Evolutionary conservation across 1,140 invertebrate genomes (phyloP), one percentile per base, ranked within the genome.

Genomic region (Cydia splendana): DNA sequence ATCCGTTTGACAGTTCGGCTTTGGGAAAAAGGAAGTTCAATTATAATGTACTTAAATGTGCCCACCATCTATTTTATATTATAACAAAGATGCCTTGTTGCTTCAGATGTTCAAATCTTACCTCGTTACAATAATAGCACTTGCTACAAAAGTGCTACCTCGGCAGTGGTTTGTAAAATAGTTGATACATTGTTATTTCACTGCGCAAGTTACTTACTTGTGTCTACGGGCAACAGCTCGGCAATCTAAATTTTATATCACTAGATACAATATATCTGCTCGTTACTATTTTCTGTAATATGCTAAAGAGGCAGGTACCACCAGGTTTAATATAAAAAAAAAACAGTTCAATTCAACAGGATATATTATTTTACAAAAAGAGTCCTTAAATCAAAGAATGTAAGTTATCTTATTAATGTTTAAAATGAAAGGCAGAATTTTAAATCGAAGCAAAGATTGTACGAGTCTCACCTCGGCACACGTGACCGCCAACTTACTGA

Each of bases 401-500:
- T 5, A 34, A 6, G 24, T 4, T 30, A 34, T 34, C 34, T 2
- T 34, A 34, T 30, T 30, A 34, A 34, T 6, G 34, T 10, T 18
- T 18, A n/a, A 57, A 57, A 18, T 13, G n/a, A 4, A 9, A 5
- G 53, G 53, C 53, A 57, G 6, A 62, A 24, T 24, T 62, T 12
- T 7, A 24, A 62, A 24, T 62, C 20, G 20, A 24, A 62, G 57
- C 12, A 62, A 10, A 24, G 7, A 62, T 62, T 38, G 15, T 38
- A 30, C n/a, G n/a, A 42, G 30, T 71, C 28, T 18, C 30, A 71
- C 67, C 34, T 71, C 67, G 18, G 3, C 34, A 71, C 67, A 24
- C 67, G 67, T 71, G 67, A 71, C 67, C 42, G 30, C 42, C 67
- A 78, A 73, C 57, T 57, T 57, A 18, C 78, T 77, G 80, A 84